Base-by-base conservation (phyloP, 2,797 vertebrate genomes). In the Chaetodon trifasciatus region DNA sequence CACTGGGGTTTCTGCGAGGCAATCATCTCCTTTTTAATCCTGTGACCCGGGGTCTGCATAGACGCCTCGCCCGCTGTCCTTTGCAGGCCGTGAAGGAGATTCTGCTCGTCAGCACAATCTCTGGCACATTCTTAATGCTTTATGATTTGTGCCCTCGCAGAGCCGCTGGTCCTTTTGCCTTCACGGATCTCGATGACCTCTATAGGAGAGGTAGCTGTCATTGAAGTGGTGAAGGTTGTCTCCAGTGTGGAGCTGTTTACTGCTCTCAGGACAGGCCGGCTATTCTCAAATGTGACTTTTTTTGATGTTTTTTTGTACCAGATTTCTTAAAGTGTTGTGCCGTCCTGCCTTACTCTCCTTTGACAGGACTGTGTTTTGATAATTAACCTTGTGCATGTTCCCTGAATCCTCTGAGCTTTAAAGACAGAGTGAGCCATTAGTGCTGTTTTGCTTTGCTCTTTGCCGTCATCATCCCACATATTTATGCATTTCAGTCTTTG, bases 91-190 rank as follows among this genome's bases (percentile, higher is more conserved):
- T 79, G 88, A 82, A 88, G 86, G 82, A 87, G 87, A 89, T 53
- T 68, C 42, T 37, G 23, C 76, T 82, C 24, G 76, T 93, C 91
- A 86, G 91, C 92, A 84, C 84, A 89, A 87, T 89, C 83, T 84
- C n/a, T 4, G 78, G 68, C 76, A 81, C 81, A 55, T 75, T 74
- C 75, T 80, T 81, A 90, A 90, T 76, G 74, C 86, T 86, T 80
- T 86, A 66, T 85, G 88, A 86, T 86, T 88, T 63, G 63, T 71
- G 81, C 78, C 73, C 68, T 76, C 3, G 7, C 69, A 32, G 24
- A 83, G 69, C 39, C 50, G 9, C 46, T 9, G 47, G 40, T 62
- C 78, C 63, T 71, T 74, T 65, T 61, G 58, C 78, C 76, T 42
- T 57, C 70, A n/a, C 62, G 35, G 60, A 68, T 79, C 77, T 76